Evolutionary conservation across 2,113 vertebrate genomes (phyloP).

Genomic region (Formicarius rufipectus): DNA sequence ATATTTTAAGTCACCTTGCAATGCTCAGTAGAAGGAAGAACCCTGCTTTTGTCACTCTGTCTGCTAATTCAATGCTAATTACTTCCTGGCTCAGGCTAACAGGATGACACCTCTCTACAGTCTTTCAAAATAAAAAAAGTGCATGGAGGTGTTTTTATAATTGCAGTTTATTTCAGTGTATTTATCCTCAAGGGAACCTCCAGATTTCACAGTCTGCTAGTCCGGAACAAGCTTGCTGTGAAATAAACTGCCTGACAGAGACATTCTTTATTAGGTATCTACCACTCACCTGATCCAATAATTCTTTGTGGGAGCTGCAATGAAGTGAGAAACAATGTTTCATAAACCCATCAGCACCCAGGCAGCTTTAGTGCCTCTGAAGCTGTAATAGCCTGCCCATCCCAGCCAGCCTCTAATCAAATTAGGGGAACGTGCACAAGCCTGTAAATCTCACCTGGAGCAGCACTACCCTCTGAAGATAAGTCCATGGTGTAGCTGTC

Average conservation of each 20-base stretch:
- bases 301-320: slow-evolving; percentile 57
- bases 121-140: neutral
- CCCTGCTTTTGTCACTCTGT: neutral
- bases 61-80: neutral
- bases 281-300: slow-evolving; percentile 52
- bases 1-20: neutral
- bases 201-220: slow-evolving; percentile 54
- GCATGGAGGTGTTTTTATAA: neutral
- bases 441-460: slow-evolving; percentile 30
- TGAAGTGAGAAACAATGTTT: slow-evolving; percentile 68
- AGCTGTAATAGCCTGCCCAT: slow-evolving; percentile 32
- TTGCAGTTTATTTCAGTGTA: slow-evolving; percentile 39
- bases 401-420: slow-evolving; percentile 47
- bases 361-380: slow-evolving; percentile 56
- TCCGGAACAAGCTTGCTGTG: slow-evolving; percentile 25
- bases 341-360: slow-evolving; percentile 59
- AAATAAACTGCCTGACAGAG: slow-evolving; percentile 54
- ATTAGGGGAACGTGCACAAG: neutral
- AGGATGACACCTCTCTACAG: neutral
- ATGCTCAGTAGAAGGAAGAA: neutral
- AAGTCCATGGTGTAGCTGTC: neutral
- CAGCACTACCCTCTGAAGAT: neutral
- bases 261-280: slow-evolving; percentile 58
- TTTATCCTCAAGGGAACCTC: slow-evolving; percentile 49
- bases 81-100: neutral